Conservation (phyloP, 1,140 invertebrate species). For the Lerema accius region DNA sequence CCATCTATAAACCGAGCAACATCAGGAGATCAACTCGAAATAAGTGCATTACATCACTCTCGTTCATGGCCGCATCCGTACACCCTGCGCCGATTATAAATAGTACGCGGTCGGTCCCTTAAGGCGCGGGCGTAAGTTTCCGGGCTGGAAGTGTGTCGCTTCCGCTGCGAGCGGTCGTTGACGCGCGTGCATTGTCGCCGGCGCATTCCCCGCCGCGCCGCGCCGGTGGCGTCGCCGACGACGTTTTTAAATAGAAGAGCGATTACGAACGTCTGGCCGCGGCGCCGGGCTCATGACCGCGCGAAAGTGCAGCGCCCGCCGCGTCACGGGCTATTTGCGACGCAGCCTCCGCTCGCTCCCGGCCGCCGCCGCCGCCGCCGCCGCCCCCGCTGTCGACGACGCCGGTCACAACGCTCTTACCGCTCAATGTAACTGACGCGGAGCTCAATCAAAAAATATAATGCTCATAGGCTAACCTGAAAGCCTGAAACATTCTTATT, state of each 20-base stretch:
- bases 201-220: slow-evolving; percentile 75
- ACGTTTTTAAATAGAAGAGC: slow-evolving; percentile 79
- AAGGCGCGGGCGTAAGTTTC: slow-evolving; percentile 78
- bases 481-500: too few species aligned
- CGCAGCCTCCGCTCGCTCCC: slow-evolving; percentile 51
- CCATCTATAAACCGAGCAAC: slow-evolving; percentile 25
- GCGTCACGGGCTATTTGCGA: slow-evolving; percentile 79
- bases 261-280: slow-evolving; percentile 77
- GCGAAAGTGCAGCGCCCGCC: slow-evolving; percentile 77
- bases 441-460: too few species aligned
- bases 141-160: slow-evolving; percentile 80
- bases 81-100: slow-evolving; percentile 69
- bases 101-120: slow-evolving; percentile 72
- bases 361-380: slow-evolving; percentile 36
- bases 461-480: too few species aligned
- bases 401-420: not conserved
- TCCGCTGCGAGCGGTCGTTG: slow-evolving; percentile 78
- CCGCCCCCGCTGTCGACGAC: slow-evolving; percentile 12
- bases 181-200: slow-evolving; percentile 75
- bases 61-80: slow-evolving; percentile 42
- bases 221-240: slow-evolving; percentile 59
- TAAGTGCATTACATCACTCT: slow-evolving; percentile 62
- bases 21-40: slow-evolving; percentile 52
- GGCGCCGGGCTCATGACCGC: slow-evolving; percentile 76
- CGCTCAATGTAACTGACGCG: too few species aligned